phyloP scores from a whole-genome alignment of 2,113 vertebrate species.

The Mobula hypostoma region DNA sequence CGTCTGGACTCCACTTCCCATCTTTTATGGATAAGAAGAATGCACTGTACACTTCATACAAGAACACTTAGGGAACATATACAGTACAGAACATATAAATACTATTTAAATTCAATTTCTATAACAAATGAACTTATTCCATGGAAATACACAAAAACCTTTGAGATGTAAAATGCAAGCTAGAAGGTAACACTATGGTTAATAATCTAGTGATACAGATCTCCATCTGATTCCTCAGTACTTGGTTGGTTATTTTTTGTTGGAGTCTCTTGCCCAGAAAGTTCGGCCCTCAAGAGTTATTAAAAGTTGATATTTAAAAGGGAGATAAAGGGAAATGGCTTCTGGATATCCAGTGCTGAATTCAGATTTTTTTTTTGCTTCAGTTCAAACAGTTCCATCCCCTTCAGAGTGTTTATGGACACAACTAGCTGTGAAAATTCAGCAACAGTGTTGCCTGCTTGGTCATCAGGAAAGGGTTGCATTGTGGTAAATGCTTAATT shows the following conservation, averaged over 20 bases:
- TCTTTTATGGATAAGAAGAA: neutral
- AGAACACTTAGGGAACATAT: neutral
- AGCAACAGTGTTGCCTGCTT: neutral
- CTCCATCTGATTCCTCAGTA: neutral
- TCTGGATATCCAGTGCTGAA: neutral
- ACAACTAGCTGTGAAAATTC: neutral
- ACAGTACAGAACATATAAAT: neutral
- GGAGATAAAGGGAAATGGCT: neutral
- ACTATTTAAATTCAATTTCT: neutral
- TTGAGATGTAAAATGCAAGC: neutral
- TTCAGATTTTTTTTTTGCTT: neutral
- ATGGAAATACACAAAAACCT: neutral
- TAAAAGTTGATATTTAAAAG: neutral
- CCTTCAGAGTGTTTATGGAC: neutral
- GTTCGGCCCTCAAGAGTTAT: neutral
- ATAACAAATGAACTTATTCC: neutral
- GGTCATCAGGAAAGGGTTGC: slow-evolving; percentile 2
- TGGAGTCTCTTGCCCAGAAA: neutral
- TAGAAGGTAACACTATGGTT: neutral
- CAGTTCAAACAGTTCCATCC: neutral
- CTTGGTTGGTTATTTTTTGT: neutral
- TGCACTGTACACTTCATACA: neutral
- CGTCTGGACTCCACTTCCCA: neutral
- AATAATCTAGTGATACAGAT: neutral
- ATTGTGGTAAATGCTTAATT: neutral